phyloP scores from a whole-genome alignment of 1,140 invertebrate species.

The Brachystomella parvula region DNA sequence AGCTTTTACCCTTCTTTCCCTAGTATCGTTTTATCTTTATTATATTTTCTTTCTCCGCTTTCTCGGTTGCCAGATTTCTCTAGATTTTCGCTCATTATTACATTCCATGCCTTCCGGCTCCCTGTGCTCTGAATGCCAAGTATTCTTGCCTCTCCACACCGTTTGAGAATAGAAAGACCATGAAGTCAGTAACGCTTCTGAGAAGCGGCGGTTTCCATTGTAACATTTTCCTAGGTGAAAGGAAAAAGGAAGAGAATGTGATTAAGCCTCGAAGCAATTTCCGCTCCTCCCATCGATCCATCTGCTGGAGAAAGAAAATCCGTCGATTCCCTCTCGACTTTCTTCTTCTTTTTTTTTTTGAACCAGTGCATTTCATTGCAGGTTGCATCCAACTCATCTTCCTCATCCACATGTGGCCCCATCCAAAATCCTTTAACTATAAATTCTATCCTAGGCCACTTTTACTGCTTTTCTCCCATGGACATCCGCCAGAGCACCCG shows the following conservation, averaged over 20 bases:
- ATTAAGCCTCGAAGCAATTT: background rate
- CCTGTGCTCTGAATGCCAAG: background rate
- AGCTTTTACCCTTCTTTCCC: too few relatives aligned
- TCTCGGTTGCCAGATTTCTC: background rate
- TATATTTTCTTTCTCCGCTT: background rate
- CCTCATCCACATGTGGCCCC: background rate
- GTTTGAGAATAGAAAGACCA: background rate
- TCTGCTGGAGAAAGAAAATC: background rate
- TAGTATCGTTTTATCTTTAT: too few relatives aligned
- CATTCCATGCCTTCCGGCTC: background rate
- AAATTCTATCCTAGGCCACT: background rate
- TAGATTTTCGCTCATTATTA: background rate
- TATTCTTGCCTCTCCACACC: background rate
- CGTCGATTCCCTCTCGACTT: background rate
- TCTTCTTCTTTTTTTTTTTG: background rate
- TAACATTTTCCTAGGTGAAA: background rate
- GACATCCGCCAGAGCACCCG: background rate
- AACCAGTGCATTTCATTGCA: background rate
- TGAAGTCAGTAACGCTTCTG: too few relatives aligned
- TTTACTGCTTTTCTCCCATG: background rate
- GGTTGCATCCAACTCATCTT: too few relatives aligned
- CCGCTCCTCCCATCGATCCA: background rate
- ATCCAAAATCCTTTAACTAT: background rate
- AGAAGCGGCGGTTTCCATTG: background rate
- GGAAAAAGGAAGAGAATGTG: background rate